A percentile compares a stretch with the other conserved stretches of the same genome.
These are phyloP conservation scores for Caenorhabditis uteleia DNA, from an alignment of 2,888 invertebrate species.

Conservation along the genomic window DNA sequence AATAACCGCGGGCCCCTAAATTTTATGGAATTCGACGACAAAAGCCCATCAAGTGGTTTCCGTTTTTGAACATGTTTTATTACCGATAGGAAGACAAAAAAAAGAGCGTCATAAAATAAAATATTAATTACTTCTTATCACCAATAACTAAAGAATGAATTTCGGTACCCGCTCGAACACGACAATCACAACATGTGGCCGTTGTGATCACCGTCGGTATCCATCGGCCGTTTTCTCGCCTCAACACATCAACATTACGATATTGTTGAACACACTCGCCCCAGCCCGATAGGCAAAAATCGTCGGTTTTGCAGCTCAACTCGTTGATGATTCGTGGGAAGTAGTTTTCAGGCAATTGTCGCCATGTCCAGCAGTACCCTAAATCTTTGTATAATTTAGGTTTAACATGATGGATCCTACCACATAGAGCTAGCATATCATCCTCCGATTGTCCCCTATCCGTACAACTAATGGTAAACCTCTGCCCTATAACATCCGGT, in stretches of 20 bases:
- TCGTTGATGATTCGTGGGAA: slow-evolving; percentile 65
- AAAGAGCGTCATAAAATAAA: not conserved
- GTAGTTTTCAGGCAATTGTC: slow-evolving; percentile 62
- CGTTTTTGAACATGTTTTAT: not conserved
- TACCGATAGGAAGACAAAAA: not conserved
- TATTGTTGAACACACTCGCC: slow-evolving; percentile 65
- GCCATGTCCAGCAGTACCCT: slow-evolving; percentile 64
- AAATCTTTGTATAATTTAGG: not conserved
- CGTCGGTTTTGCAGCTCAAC: slow-evolving; percentile 59
- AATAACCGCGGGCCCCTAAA: too few species aligned
- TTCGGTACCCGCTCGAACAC: slow-evolving; percentile 61
- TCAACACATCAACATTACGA: slow-evolving; percentile 64
- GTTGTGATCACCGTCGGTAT: slow-evolving; percentile 63
- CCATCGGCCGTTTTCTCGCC: slow-evolving; percentile 56
- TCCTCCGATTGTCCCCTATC: slow-evolving; percentile 62
- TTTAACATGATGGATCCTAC: not conserved
- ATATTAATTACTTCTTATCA: slow-evolving; percentile 33
- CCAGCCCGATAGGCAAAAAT: slow-evolving; percentile 66
- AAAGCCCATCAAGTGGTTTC: too few species aligned
- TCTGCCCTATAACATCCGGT: slow-evolving; percentile 37
- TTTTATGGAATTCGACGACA: too few species aligned
- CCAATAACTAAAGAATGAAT: slow-evolving; percentile 60
- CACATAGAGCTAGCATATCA: slow-evolving; percentile 35
- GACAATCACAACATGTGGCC: slow-evolving; percentile 66
- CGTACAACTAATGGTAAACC: slow-evolving; percentile 64